Conservation (phyloP, 2,888 invertebrate genomes). For the Torymus aiolomorphi region DNA sequence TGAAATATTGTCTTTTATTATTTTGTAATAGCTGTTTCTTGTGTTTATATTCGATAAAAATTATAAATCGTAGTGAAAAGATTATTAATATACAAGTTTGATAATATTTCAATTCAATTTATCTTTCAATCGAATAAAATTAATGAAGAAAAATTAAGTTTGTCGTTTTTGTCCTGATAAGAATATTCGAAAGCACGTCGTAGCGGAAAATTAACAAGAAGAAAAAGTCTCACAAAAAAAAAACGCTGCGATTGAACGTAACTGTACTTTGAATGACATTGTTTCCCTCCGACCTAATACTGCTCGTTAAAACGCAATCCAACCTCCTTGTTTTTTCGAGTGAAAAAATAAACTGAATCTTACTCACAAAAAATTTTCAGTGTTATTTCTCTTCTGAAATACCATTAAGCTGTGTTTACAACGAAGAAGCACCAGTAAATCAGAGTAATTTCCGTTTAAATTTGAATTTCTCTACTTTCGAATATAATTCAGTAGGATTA, state of each 20-base stretch:
- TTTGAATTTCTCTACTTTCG: no score
- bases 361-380: not conserved
- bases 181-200: slow-evolving; percentile 10
- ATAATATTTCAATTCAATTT: not conserved
- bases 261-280: slow-evolving; percentile 43
- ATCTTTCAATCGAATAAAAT: slow-evolving; percentile 1
- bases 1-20: no score
- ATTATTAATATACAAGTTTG: no score
- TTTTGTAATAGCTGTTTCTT: no score
- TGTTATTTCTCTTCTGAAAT: not conserved
- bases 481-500: no score
- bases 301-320: slow-evolving; percentile 37
- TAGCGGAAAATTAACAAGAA: slow-evolving; percentile 38
- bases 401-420: not conserved
- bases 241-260: slow-evolving; percentile 32
- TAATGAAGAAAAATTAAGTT: not conserved
- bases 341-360: not conserved
- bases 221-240: slow-evolving; percentile 36
- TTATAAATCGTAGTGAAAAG: no score
- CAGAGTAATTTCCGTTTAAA: no score
- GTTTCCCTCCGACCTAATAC: slow-evolving; percentile 43
- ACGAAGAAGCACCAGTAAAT: not conserved
- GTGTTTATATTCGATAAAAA: no score
- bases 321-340: slow-evolving; percentile 10
- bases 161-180: not conserved